Base-by-base conservation (phyloP, 2,888 invertebrate genomes). In the Troides aeacus region DNA sequence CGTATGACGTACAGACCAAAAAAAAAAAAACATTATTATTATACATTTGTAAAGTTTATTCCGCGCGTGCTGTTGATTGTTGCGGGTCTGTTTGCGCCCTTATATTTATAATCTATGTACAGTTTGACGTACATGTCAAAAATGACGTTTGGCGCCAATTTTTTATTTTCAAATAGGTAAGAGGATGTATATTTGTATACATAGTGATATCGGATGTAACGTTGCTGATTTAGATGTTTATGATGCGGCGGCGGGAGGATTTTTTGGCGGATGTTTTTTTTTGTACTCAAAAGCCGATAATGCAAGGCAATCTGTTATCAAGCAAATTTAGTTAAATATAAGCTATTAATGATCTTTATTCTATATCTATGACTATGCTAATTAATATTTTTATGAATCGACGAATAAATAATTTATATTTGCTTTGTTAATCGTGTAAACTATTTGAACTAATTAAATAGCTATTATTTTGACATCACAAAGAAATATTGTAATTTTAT, bases 1-100 rank as follows among this genome's bases (percentile, higher is more conserved):
- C 68, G 74, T 75, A 73, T 74, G 46, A 46, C 46, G 74, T 71
- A 72, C 72, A 78, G 78, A 79, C 77, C 77, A 77, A 78, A 78
- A 75, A 78, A 46, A 21, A 46, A 46, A 46, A 46, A 12, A 46
- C 15, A 42, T 42, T 42, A 72, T 73, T 73, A 69, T 72, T 72
- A 65, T 69, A 46, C 46, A 70, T 76, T 68, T 74, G 53, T 71
- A 73, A 67, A 58, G 62, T 62, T 63, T 59, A 69, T 66, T 66
- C 36, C 64, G 64, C 62, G 46, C 62, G 64, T 56, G 66, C 57
- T 71, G 69, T 71, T 65, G 62, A 70, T 60, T 68, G 67, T 64
- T 70, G 68, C 71, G 56, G 60, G 42, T 62, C n/a, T 66, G 63
- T 66, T 59, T 58, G n/a, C 24, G 50, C 30, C 64, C 17, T 39